These are phyloP conservation scores for Harlomillsia oculata DNA, from an alignment of 1,140 invertebrate species.

Conservation along the genomic window DNA sequence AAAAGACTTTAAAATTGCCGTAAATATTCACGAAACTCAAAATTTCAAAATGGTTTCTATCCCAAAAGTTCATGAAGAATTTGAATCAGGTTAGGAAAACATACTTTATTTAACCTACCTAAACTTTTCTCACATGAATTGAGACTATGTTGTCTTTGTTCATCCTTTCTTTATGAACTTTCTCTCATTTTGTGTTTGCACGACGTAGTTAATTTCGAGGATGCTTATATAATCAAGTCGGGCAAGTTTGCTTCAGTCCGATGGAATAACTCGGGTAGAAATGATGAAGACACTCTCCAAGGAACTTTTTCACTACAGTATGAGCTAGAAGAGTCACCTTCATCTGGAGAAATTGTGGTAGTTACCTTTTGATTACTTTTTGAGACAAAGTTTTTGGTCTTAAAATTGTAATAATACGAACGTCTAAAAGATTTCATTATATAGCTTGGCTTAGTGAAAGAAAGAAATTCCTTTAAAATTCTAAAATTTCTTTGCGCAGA, in stretches of 20 bases:
- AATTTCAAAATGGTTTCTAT: conserved; percentile 46
- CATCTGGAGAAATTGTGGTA: conserved; percentile 49
- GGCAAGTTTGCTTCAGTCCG: neutral
- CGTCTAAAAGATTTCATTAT: too few relatives aligned
- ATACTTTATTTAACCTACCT: neutral
- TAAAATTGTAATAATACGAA: neutral
- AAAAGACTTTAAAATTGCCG: conserved; percentile 45
- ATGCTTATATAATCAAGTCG: neutral
- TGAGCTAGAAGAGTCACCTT: conserved; percentile 46
- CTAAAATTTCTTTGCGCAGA: conserved; percentile 41
- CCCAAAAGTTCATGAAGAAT: conserved; percentile 44
- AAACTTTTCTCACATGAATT: neutral
- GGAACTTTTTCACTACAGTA: conserved; percentile 55
- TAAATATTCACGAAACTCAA: conserved; percentile 47
- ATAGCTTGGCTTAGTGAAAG: too few relatives aligned
- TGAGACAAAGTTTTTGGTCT: neutral
- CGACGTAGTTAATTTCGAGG: neutral
- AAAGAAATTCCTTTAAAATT: neutral
- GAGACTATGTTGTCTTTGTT: too few relatives aligned
- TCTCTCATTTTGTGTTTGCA: neutral
- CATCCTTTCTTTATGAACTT: too few relatives aligned
- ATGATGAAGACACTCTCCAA: conserved; percentile 42
- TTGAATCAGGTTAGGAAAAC: neutral
- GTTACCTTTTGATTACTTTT: conserved; percentile 13
- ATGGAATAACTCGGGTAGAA: conserved; percentile 10